Evolutionary conservation across 2,797 vertebrate genomes (phyloP), one percentile per base, ranked within the genome.

Genomic region (Gobionotothen gibberifrons): DNA sequence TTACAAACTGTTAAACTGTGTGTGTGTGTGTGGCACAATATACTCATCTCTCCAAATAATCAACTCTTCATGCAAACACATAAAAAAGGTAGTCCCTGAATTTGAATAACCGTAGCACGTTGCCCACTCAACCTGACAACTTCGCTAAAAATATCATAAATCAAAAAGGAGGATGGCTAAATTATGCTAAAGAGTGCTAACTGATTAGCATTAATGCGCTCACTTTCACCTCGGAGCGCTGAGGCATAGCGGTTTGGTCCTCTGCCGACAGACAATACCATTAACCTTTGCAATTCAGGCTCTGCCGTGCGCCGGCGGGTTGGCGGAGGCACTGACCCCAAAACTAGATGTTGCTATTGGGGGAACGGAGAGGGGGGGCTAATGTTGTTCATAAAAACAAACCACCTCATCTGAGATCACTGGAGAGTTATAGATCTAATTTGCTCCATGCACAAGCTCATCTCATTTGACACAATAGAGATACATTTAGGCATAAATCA

Each of bases 201-300:
- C 87, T 93, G 92, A 92, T 93, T 89, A 93, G 84, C 91, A 93
- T 93, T 93, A 91, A 92, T 89, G 89, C 76, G 89, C 91, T 88
- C 81, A 81, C 87, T 89, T 90, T 88, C 85, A 82, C 85, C 81
- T 79, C 63, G 39, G 58, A 78, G 85, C 87, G 9, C 74, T 71
- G 85, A 87, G 81, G 92, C 89, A 72, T 86, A 72, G 90, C 90
- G 73, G 84, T 78, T 82, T 83, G 87, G 84, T 82, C 89, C 77
- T 80, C 85, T 76, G 83, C 89, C 95, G 94, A 96, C 93, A 96
- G 96, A 97, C 96, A 97, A 97, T 95, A 96, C 96, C 97, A 99
- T 98, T 99, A 99, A 99, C 97, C 98, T 99, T 97, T 97, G 96
- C 96, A 96, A 97, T 97, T 97, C 94, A 95, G 95, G 94, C 96